These are phyloP conservation scores for Turritopsis dohrnii DNA, from an alignment of 30 jellyfish, hydroid and myxozoan genomes.

Conservation along the genomic window DNA sequence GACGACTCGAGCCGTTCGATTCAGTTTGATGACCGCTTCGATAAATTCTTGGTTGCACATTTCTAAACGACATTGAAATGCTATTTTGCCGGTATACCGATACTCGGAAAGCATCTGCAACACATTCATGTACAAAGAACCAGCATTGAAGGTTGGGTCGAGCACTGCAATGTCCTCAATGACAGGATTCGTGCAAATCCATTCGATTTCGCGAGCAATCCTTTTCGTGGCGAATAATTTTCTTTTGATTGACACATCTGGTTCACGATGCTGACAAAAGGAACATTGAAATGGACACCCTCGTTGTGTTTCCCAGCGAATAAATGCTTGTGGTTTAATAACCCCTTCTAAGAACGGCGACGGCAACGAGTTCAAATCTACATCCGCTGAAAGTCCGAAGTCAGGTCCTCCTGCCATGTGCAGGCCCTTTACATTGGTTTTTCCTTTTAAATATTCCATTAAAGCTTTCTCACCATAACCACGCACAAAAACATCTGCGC, in stretches of 20 bases:
- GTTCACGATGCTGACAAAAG: conserved; percentile 12
- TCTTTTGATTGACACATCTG: neutral
- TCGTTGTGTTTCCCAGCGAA: neutral
- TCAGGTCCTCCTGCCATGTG: neutral
- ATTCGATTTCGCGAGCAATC: neutral
- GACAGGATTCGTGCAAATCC: neutral
- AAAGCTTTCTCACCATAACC: conserved; percentile 6
- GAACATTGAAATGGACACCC: neutral
- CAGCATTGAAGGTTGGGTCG: neutral
- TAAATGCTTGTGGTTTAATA: neutral
- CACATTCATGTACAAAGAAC: neutral
- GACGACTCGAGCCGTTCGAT: conserved; percentile 5
- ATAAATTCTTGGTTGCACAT: neutral
- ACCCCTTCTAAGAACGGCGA: neutral
- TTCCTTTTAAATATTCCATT: neutral
- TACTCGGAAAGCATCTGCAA: neutral
- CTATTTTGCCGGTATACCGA: neutral
- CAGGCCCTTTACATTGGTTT: neutral
- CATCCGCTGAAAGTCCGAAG: conserved; percentile 1
- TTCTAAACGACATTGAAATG: neutral
- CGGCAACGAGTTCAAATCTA: conserved; percentile 1
- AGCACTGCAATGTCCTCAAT: neutral
- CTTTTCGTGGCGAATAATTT: neutral
- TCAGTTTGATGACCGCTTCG: neutral
- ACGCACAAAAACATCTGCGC: neutral